These are phyloP conservation scores for Aotus griseimembra DNA, from an alignment of 2,797 vertebrate genomes.

Conservation along the genomic window DNA sequence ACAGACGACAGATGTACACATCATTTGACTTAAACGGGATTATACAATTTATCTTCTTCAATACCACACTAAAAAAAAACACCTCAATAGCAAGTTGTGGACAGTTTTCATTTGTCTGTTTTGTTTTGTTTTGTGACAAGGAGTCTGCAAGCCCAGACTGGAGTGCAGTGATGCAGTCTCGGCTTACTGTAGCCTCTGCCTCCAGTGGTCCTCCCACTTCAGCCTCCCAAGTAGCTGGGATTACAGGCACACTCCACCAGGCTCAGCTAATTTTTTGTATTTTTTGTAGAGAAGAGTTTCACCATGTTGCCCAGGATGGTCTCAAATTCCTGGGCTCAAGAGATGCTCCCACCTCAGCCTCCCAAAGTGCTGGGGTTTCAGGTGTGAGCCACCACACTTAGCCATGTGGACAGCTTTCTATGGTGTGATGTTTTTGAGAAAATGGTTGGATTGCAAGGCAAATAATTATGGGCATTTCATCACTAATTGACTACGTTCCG, in stretches of 20 bases:
- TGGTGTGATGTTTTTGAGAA: not conserved
- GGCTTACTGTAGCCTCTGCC: not conserved
- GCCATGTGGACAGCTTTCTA: not conserved
- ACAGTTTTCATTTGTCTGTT: not conserved
- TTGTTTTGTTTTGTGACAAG: not conserved
- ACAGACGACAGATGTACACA: not conserved
- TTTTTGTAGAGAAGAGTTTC: not conserved
- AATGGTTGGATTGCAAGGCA: not conserved
- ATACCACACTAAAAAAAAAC: not conserved
- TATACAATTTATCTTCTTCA: not conserved
- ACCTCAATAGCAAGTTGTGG: not conserved
- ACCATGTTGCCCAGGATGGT: not conserved
- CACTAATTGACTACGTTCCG: not conserved
- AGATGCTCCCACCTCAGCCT: not conserved
- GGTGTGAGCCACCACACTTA: not conserved
- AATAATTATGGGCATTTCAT: not conserved
- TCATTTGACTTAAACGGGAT: not conserved
- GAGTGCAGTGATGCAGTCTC: not conserved
- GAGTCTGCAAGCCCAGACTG: not conserved
- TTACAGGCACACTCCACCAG: not conserved
- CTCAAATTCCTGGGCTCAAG: not conserved
- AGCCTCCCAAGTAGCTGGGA: not conserved
- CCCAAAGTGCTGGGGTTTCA: not conserved
- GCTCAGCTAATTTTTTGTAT: not conserved
- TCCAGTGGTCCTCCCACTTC: not conserved